Evolutionary conservation across 2,888 invertebrate species (phyloP).

Genomic region (Leistus spinibarbis): DNA sequence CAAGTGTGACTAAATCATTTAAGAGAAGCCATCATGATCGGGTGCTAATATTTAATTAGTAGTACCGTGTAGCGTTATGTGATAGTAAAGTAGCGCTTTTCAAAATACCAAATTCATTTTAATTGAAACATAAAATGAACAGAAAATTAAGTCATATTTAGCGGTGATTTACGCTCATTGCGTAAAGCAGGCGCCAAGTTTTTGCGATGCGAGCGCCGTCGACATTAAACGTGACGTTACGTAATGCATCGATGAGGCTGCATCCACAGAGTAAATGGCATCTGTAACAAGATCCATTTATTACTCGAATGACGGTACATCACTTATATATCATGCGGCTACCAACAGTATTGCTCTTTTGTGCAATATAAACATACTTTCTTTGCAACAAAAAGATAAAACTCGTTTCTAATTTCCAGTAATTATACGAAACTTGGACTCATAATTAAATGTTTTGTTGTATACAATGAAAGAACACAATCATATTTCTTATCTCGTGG

Average conservation of each 20-base stretch:
- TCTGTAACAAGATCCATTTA: slow-evolving; percentile 3
- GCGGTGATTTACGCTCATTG: slow-evolving; percentile 31
- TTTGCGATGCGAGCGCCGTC: background rate
- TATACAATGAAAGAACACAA: background rate
- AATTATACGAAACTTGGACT: too few species aligned
- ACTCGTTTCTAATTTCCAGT: too few species aligned
- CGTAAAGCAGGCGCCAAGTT: slow-evolving; percentile 29
- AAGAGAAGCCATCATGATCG: background rate
- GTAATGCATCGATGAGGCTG: background rate
- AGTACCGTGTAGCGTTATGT: background rate
- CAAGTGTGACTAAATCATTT: background rate
- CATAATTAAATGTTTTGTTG: background rate
- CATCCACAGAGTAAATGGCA: background rate
- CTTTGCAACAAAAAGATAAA: background rate
- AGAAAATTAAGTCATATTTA: slow-evolving; percentile 33
- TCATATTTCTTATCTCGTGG: background rate
- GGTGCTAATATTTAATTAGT: background rate
- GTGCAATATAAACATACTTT: too few species aligned
- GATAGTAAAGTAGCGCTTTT: too few species aligned
- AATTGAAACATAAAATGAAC: slow-evolving; percentile 36
- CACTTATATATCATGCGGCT: background rate
- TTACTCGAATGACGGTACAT: background rate
- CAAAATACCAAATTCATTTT: slow-evolving; percentile 35
- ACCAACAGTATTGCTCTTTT: too few species aligned
- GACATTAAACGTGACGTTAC: background rate